Percentiles rank a stretch among this genome's conserved stretches.
Evolutionary conservation across 2,888 invertebrate species (phyloP).

Genomic region (Drosophila colorata): DNA sequence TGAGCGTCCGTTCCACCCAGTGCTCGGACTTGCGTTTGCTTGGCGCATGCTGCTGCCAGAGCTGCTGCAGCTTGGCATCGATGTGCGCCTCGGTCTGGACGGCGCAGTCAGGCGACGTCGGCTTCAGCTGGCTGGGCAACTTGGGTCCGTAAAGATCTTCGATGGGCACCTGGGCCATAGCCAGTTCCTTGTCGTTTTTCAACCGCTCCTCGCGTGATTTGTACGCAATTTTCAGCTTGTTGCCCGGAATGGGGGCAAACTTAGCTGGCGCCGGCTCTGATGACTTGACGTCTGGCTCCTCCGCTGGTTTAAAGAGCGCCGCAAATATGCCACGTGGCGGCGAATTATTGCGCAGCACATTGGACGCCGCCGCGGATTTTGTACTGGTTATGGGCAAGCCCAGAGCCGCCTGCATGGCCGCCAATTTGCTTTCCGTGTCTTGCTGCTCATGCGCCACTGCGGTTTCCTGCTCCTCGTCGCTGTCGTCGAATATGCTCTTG

Average conservation of each 20-base stretch:
- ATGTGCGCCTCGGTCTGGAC: constrained; percentile 38
- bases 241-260: constrained; percentile 62
- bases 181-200: constrained; percentile 51
- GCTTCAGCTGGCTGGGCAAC: constrained; percentile 53
- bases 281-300: constrained; percentile 5
- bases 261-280: constrained; percentile 37
- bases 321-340: constrained; percentile 90
- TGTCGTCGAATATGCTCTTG: constrained; percentile 94
- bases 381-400: constrained; percentile 37
- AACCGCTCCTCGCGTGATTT: constrained; percentile 65
- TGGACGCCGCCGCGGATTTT: constrained; percentile 85
- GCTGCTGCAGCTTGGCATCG: constrained; percentile 60
- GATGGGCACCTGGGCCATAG: constrained; percentile 28
- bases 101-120: background rate
- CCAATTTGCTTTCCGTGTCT: constrained; percentile 61
- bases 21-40: constrained; percentile 51
- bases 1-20: constrained; percentile 58
- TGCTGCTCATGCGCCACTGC: constrained; percentile 44
- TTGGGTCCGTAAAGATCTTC: constrained; percentile 77
- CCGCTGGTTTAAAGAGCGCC: constrained; percentile 68
- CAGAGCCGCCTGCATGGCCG: constrained; percentile 46
- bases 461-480: constrained; percentile 88
- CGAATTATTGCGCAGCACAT: constrained; percentile 88
- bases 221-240: constrained; percentile 68
- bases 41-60: constrained; percentile 58